Evolutionary conservation across 2,888 invertebrate species (phyloP), one percentile per base, ranked within the genome.

Genomic region (Luperina nickerlii): DNA sequence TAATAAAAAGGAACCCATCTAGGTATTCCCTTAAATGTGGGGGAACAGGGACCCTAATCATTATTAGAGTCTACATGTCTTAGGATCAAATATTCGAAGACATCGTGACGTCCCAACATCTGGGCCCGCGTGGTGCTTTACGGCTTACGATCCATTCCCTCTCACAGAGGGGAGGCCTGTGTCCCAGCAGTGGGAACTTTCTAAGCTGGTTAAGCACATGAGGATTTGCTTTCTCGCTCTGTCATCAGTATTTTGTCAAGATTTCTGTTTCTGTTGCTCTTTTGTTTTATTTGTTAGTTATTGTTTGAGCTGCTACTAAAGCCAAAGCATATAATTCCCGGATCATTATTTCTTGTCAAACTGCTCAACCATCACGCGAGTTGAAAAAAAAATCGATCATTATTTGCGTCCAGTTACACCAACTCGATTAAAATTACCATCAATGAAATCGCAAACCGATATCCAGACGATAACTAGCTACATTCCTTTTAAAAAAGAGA

Each of bases 381-480:
- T 79, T 65, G 9, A 18, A n/a, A 68, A 32, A 32, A 42, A 48
- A 73, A 79, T 74, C 5, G 27, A 38, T 32, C 15, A 48, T 48
- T 78, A 54, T 79, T 66, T 66, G 66, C 57, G 11, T 0, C 73
- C 5, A 18, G 24, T 66, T 32, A 62, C 79, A 72, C 74, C 27
- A 38, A 27, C 70, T 45, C 45, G 60, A 42, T 70, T 60, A 67
- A 77, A 81, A 77, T 54, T 8, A 77, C 67, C 67, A 60, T 65
- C 8, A 81, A 77, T 79, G 73, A 79, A 66, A 79, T 66, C 45
- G 51, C 60, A 27, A 57, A 48, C 54, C 67, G 42, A 57, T 74
- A 60, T 32, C 32, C 51, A 71, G 70, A 45, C 62, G 62, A 66
- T 81, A 74, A 82, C 81, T 51, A 76, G 82, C 38, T 27, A 13